A percentile compares a stretch with the other conserved stretches of the same genome.
phyloP scores from a whole-genome alignment of 53 echinoderm and acorn worm species.

The Pentamera pediparva region DNA sequence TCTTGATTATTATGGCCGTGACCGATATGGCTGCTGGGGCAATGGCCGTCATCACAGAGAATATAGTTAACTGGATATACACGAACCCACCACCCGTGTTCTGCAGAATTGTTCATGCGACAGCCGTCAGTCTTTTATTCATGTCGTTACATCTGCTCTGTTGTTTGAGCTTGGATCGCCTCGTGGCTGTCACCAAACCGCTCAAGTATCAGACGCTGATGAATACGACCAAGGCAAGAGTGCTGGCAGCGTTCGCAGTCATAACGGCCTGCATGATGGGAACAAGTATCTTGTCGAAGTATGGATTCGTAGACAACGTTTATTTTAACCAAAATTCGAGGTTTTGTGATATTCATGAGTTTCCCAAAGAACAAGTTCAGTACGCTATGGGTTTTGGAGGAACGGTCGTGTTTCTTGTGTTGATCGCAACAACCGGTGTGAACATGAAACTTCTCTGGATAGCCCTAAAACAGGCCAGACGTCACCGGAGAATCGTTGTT shows the following conservation, averaged over 20 bases:
- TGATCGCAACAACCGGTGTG: neutral
- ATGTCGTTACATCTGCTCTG: neutral
- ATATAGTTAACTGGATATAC: neutral
- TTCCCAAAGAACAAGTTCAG: constrained; percentile 1
- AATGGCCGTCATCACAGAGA: neutral
- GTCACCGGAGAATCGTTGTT: neutral
- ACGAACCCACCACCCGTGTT: neutral
- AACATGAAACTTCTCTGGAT: neutral
- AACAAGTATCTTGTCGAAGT: neutral
- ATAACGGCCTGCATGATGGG: neutral
- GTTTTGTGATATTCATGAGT: neutral
- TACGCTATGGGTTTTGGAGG: constrained; percentile 5
- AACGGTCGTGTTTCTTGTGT: neutral
- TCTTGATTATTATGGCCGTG: neutral
- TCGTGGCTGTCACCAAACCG: neutral
- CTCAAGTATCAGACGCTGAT: neutral
- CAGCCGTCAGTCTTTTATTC: neutral
- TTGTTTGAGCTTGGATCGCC: constrained; percentile 5
- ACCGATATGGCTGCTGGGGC: neutral
- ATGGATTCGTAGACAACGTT: neutral
- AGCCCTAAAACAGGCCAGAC: neutral
- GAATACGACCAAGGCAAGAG: neutral
- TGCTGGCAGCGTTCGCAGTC: neutral
- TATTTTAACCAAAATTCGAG: neutral
- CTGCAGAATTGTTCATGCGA: neutral